Conservation (phyloP, 2,888 invertebrate species). For the Drosophila paranaensis region DNA sequence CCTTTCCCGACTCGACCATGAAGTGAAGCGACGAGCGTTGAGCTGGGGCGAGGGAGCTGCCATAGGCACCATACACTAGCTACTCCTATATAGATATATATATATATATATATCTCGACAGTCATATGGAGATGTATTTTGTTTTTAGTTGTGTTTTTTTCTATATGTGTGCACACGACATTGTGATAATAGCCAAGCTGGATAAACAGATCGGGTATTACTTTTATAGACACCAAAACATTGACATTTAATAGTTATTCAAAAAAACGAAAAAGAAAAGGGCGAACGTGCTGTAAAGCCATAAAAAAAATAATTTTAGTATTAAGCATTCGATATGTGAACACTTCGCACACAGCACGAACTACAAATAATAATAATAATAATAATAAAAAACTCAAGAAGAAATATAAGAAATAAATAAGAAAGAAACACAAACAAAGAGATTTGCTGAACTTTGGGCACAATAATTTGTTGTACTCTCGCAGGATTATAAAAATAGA, state of each 20-base stretch:
- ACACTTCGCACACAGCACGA: conserved; percentile 26
- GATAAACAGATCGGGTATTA: conserved; percentile 6
- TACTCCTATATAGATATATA: neutral
- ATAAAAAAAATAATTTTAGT: conserved; percentile 1
- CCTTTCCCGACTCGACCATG: conserved; percentile 87
- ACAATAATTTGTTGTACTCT: conserved; percentile 5
- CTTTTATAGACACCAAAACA: neutral
- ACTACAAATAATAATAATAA: neutral
- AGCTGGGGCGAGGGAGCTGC: neutral
- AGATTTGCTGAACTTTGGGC: conserved; percentile 34
- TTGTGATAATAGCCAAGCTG: conserved; percentile 48
- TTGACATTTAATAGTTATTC: neutral
- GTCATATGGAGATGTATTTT: neutral
- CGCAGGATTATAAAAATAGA: conserved; percentile 35
- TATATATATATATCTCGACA: neutral
- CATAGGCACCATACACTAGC: neutral
- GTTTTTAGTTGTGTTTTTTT: conserved; percentile 14
- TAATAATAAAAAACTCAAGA: conserved; percentile 5
- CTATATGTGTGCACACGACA: conserved; percentile 39
- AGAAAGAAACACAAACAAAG: neutral
- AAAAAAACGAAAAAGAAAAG: neutral
- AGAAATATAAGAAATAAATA: conserved; percentile 7
- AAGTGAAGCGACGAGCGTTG: conserved; percentile 55
- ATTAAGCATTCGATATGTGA: conserved; percentile 16
- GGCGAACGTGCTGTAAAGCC: conserved; percentile 7